Base-by-base conservation (phyloP, 2,797 vertebrate species). In the Sciurus vulgaris region DNA sequence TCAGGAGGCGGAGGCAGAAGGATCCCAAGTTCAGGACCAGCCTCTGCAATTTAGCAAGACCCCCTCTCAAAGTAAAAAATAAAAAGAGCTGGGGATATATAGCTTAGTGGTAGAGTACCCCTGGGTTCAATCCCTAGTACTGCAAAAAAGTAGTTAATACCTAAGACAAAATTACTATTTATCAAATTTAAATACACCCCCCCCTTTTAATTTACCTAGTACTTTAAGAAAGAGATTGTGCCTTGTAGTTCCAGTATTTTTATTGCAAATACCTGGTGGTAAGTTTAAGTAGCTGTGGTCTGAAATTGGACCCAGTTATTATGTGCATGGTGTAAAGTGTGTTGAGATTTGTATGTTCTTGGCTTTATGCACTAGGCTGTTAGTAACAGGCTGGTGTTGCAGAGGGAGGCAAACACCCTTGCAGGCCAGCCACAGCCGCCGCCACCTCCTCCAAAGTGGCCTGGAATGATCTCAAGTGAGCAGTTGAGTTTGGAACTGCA, bases 401-500 rank as follows among this genome's bases (percentile, higher is more conserved):
- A 99, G 99, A 99, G 99, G 98, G 99, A 99, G 97, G 98, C 98
- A 51, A 98, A 98, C 94, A 98, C 99, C 35, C 96, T 99, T 98
- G 98, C 99, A 84, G 98, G 98, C 96, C 99, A 99, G 49, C 97
- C 98, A n/a, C 98, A 98, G 35, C 99, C 99, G 79, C 96, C 97
- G 59, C 98, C 98, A 54, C 96, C 98, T 85, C 98, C 98, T 93
- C 98, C 99, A 94, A 99, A 99, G 98, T 99, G 99, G 98, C 98
- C 99, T 97, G 99, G 98, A 93, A 99, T 99, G 92, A 98, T 99
- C 96, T 99, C 99, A 98, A 99, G 99, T 97, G 99, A 99, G 93
- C 99, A 99, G 98, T 98, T 99, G 92, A 99, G 99, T 98, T 97
- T 99, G 98, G 99, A 99, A 98, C 99, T 99, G 91, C 99, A 99